Evolutionary conservation across 64 coral and sea anemone genomes (phyloP).

Genomic region (Montipora capricornis): DNA sequence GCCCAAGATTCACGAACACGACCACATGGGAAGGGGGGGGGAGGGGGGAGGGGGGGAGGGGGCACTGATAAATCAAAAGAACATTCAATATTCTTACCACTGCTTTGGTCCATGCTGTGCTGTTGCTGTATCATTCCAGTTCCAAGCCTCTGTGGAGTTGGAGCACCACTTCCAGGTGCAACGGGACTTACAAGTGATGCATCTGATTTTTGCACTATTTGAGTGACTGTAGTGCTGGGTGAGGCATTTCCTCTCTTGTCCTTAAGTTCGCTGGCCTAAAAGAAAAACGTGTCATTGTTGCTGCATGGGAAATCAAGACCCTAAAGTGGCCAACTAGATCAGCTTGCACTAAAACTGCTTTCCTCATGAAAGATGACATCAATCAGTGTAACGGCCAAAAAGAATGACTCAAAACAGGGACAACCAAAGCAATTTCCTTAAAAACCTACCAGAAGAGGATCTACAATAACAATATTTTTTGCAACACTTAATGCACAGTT

Average conservation of each 20-base stretch:
- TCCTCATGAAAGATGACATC: no score
- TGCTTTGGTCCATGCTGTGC: conserved; percentile 17
- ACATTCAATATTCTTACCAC: not conserved
- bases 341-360: no score
- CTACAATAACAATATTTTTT: no score
- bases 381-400: no score
- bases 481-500: no score
- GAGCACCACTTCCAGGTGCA: not conserved
- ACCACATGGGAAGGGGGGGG: no score
- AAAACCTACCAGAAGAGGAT: no score
- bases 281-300: not conserved
- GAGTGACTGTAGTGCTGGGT: conserved; percentile 25
- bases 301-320: no score
- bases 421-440: no score
- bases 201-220: conserved; percentile 46
- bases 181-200: conserved; percentile 10
- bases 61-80: not conserved
- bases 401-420: no score
- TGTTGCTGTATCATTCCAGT: conserved; percentile 38
- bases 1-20: no score
- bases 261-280: conserved; percentile 64
- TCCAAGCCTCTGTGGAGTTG: conserved; percentile 11
- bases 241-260: conserved; percentile 58
- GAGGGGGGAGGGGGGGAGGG: not conserved
- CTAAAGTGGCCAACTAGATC: no score